Conservation (phyloP, 2,797 vertebrate species). For the Esox masquinongy region DNA sequence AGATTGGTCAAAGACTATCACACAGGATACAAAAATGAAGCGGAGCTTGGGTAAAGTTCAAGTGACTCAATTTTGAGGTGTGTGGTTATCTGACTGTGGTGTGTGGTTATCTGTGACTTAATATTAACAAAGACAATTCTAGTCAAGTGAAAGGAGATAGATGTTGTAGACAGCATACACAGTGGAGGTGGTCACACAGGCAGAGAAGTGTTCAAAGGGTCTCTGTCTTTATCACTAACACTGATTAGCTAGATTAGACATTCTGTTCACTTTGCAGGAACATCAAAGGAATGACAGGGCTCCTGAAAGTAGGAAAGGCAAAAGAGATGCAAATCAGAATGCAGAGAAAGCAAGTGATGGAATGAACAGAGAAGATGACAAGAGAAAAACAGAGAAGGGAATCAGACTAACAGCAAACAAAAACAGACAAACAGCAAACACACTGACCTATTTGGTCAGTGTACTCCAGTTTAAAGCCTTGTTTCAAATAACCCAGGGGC, state of each 20-base stretch:
- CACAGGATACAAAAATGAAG: no score
- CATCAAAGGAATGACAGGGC: conserved; percentile 40
- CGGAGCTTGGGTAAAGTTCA: no score
- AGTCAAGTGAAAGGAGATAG: not conserved
- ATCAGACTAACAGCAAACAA: not conserved
- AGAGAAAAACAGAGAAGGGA: not conserved
- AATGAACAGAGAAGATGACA: not conserved
- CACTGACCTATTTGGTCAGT: conserved; percentile 46
- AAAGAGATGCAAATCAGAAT: conserved; percentile 28
- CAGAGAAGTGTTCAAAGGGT: conserved; percentile 34
- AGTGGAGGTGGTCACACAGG: conserved; percentile 28
- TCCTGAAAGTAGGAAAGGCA: conserved; percentile 27
- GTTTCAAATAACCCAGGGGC: conserved; percentile 26
- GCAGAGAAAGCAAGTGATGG: conserved; percentile 6
- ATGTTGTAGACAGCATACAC: not conserved
- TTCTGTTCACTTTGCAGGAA: conserved; percentile 39
- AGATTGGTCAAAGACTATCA: no score
- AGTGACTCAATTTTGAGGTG: no score
- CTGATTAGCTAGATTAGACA: conserved; percentile 29
- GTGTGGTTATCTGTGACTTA: no score
- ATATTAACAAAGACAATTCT: no score
- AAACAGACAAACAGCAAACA: not conserved
- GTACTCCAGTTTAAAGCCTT: conserved; percentile 43
- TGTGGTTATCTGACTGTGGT: no score
- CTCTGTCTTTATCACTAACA: conserved; percentile 32